Evolutionary conservation across 2,888 invertebrate species (phyloP), one percentile per base, ranked within the genome.

Genomic region (Phaedon cochleariae): DNA sequence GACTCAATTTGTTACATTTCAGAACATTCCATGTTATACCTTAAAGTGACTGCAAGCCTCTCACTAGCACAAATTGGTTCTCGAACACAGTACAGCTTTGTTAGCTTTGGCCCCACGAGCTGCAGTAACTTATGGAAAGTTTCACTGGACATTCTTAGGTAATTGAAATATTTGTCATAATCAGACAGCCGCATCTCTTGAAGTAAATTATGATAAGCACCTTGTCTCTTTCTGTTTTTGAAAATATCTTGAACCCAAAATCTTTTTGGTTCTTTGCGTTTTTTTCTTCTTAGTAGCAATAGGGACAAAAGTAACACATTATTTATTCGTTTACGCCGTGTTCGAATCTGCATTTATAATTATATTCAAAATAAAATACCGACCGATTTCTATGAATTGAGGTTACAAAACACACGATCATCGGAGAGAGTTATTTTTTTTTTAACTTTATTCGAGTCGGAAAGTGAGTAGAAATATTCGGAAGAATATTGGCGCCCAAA

Each of bases 1-100:
- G n/a, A n/a, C n/a, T n/a, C n/a, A n/a, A 48, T n/a, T 49, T 62
- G 10, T n/a, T 18, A 55, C 15, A 18, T 31, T 34, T 10, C 7
- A 17, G 17, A 18, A 37, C 10, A 18, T 37, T 34, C 0, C n/a
- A 20, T 9, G 12, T 17, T 37, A 55, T 67, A 73, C 74, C 72
- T 72, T 68, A 75, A 67, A 54, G 75, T 77, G 31, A 75, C 52
- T 62, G 75, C 73, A 49, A 77, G 62, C 55, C 72, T 74, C 64
- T 73, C 70, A 64, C 69, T 73, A 55, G 74, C 69, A 54, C 66
- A 64, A n/a, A 68, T 66, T 15, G 75, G 69, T 69, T 72, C 69
- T 68, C 76, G 67, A 66, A 45, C 21, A 60, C 59, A 55, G 37
- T 65, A 65, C 34, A 53, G 31, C 34, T 15, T 54, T 15, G 18